Evolutionary conservation across 2,888 invertebrate genomes (phyloP).

Genomic region (Epistrophe eligans): DNA sequence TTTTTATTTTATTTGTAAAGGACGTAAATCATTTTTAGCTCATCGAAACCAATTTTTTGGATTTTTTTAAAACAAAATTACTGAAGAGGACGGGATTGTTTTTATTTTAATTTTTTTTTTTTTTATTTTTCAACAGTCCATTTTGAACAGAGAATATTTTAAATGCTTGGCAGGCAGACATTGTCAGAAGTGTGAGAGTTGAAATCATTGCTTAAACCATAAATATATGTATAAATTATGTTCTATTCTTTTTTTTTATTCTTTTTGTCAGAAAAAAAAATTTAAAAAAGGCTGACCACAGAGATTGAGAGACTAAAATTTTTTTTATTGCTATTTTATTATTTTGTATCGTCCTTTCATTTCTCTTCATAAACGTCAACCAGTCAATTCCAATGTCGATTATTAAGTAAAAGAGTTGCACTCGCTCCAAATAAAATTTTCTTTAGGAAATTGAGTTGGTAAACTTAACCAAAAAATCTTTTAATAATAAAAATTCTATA

Average conservation of each 20-base stretch:
- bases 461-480: too few relatives aligned
- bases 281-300: constrained; percentile 12
- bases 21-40: constrained; percentile 59
- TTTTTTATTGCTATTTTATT: background rate
- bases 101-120: constrained; percentile 16
- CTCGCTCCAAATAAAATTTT: too few relatives aligned
- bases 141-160: constrained; percentile 42
- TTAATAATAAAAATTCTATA: too few relatives aligned
- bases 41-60: constrained; percentile 46
- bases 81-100: constrained; percentile 19
- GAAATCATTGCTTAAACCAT: constrained; percentile 72
- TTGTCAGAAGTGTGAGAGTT: constrained; percentile 74
- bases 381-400: too few relatives aligned
- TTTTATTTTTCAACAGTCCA: constrained; percentile 34
- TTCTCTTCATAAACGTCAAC: too few relatives aligned
- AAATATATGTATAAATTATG: constrained; percentile 72
- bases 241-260: constrained; percentile 19
- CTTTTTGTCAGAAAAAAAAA: constrained; percentile 19
- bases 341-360: too few relatives aligned
- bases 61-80: constrained; percentile 39
- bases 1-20: background rate
- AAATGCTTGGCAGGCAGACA: constrained; percentile 62
- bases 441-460: too few relatives aligned
- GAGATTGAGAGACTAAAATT: constrained; percentile 44
- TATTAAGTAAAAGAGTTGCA: too few relatives aligned